A percentile compares a stretch with the other conserved stretches of the same genome.
phyloP scores from a whole-genome alignment of 2,797 vertebrate genomes.

The Scolopax rusticola region DNA sequence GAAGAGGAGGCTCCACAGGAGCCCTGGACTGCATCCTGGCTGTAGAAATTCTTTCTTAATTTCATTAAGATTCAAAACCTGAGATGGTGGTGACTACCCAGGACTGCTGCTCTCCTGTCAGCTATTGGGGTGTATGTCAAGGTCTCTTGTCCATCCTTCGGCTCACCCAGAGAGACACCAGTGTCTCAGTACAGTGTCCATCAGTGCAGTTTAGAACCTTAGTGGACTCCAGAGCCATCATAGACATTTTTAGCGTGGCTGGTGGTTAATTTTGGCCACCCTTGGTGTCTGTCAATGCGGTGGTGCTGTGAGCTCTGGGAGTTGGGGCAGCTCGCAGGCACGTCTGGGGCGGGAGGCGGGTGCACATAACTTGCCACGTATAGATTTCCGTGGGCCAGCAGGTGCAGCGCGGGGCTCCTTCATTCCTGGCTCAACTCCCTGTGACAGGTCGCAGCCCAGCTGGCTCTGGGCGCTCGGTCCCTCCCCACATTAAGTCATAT shows the following conservation, averaged over 20 bases:
- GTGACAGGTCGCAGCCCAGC: rapidly evolving
- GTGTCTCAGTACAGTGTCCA: background rate
- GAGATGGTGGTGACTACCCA: background rate
- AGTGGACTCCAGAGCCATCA: background rate
- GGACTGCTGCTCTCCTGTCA: background rate
- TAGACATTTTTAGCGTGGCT: background rate
- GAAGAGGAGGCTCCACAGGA: background rate
- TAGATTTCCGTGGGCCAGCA: background rate
- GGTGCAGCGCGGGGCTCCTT: background rate
- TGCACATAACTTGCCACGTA: background rate
- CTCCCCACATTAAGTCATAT: rapidly evolving
- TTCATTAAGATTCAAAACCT: background rate
- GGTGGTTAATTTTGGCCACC: background rate
- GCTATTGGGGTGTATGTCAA: background rate
- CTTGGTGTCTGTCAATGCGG: background rate
- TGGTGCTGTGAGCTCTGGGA: background rate
- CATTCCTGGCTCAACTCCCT: background rate
- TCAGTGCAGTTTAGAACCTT: background rate
- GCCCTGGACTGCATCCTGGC: background rate
- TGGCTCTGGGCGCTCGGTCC: background rate
- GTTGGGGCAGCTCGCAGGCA: background rate
- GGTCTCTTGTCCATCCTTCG: background rate
- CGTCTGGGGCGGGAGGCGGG: rapidly evolving
- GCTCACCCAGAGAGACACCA: background rate
- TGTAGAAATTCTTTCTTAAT: background rate